Conservation (phyloP, 1,140 invertebrate genomes). For the Drosophila dunni region DNA sequence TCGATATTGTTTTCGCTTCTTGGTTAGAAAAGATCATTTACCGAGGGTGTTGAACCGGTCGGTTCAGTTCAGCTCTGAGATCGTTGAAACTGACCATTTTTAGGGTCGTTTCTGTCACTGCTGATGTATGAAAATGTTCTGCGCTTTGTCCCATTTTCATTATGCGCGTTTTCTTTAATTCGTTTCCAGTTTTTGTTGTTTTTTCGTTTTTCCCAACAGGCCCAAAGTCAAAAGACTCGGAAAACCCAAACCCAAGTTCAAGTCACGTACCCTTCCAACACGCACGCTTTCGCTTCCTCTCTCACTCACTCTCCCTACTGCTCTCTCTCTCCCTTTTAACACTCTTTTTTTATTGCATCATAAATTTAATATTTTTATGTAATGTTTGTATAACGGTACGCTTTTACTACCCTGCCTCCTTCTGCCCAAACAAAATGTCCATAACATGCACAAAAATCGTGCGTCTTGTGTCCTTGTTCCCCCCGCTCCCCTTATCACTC, state of each 20-base stretch:
- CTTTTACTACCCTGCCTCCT: constrained; percentile 72
- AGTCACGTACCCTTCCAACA: constrained; percentile 48
- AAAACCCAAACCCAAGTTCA: constrained; percentile 43
- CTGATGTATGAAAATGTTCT: constrained; percentile 31
- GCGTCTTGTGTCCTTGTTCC: constrained; percentile 50
- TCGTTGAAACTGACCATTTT: constrained; percentile 19
- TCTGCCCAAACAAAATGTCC: constrained; percentile 53
- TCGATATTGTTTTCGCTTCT: constrained; percentile 53
- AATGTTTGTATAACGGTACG: constrained; percentile 81
- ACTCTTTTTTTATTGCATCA: constrained; percentile 82
- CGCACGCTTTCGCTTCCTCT: constrained; percentile 40
- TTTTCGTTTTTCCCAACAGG: constrained; percentile 16
- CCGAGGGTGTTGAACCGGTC: constrained; percentile 50
- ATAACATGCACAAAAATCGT: constrained; percentile 68
- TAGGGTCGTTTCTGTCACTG: constrained; percentile 32
- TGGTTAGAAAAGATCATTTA: constrained; percentile 54
- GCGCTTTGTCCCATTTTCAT: constrained; percentile 57
- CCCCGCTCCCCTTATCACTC: not conserved
- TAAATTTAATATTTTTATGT: constrained; percentile 84
- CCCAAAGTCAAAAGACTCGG: not conserved
- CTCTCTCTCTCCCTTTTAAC: constrained; percentile 57
- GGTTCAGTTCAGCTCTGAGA: constrained; percentile 39
- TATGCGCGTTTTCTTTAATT: constrained; percentile 58
- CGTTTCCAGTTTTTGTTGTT: constrained; percentile 30
- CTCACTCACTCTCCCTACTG: constrained; percentile 5